Conservation (phyloP, 2,113 vertebrate species). For the Pachyramphus minor region DNA sequence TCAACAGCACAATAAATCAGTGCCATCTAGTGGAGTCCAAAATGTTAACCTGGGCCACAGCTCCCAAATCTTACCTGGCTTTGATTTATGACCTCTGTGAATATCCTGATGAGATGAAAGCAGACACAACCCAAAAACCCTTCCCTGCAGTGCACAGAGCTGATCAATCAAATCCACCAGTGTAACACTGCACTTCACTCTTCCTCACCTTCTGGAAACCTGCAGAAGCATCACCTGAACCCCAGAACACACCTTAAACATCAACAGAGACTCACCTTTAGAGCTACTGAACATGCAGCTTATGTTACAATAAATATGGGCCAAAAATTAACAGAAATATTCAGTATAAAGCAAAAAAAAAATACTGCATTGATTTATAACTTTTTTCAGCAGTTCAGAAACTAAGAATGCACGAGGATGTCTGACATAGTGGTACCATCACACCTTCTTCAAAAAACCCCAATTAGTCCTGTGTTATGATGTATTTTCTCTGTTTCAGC, state of each 20-base stretch:
- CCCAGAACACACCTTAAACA: background rate
- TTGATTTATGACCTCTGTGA: background rate
- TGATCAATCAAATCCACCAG: background rate
- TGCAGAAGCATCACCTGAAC: background rate
- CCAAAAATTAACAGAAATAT: background rate
- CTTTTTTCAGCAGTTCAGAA: background rate
- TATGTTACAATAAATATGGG: accelerated
- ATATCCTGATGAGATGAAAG: background rate
- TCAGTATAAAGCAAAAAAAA: background rate
- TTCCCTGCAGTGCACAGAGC: background rate
- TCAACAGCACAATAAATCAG: constrained; percentile 32
- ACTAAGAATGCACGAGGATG: background rate
- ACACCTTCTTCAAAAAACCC: background rate
- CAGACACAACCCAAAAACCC: accelerated
- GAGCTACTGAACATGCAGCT: background rate
- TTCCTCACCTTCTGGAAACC: background rate
- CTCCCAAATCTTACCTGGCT: background rate
- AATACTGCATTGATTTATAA: accelerated
- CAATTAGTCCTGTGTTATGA: background rate
- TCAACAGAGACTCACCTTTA: background rate
- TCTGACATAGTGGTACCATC: background rate
- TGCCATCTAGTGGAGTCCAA: constrained; percentile 47
- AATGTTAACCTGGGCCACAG: background rate
- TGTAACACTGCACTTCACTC: accelerated
- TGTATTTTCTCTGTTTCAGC: background rate